phyloP scores from a whole-genome alignment of 2,113 vertebrate genomes.

The Hydrolagus affinis region DNA sequence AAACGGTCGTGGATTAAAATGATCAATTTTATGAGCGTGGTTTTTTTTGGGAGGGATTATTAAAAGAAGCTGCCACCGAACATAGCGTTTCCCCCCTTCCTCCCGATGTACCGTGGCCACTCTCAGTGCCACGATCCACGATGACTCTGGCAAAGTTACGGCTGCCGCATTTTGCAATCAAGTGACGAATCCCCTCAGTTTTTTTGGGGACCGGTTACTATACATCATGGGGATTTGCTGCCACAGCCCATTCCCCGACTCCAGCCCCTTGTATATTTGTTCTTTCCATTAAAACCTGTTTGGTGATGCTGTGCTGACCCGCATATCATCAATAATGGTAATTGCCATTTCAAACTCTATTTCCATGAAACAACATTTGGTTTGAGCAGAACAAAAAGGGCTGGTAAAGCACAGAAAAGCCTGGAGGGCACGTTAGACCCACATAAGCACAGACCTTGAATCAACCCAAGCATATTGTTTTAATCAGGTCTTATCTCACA shows the following conservation, averaged over 20 bases:
- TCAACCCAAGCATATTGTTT: constrained; percentile 23
- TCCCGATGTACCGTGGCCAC: neutral
- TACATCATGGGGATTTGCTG: constrained; percentile 1
- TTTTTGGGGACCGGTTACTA: neutral
- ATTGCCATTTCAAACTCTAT: constrained; percentile 30
- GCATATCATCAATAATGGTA: constrained; percentile 25
- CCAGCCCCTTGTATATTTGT: constrained; percentile 9
- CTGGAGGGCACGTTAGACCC: constrained; percentile 21
- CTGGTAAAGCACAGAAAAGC: constrained; percentile 19
- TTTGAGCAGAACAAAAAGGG: neutral
- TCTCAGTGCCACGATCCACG: neutral
- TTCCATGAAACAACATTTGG: constrained; percentile 31
- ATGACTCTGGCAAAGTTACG: neutral
- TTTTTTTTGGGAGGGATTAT: too few species aligned
- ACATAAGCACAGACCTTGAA: neutral
- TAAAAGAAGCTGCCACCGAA: too few species aligned
- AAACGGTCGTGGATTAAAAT: too few species aligned
- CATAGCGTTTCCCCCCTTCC: neutral
- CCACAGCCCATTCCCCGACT: neutral
- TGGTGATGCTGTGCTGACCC: neutral
- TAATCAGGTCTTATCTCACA: constrained; percentile 31
- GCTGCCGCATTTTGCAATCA: neutral
- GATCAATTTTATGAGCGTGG: too few species aligned
- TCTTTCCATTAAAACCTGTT: constrained; percentile 15
- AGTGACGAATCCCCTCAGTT: constrained; percentile 20